Evolutionary conservation across 2,797 vertebrate genomes (phyloP), one percentile per base, ranked within the genome.

Genomic region (Discoglossus pictus): DNA sequence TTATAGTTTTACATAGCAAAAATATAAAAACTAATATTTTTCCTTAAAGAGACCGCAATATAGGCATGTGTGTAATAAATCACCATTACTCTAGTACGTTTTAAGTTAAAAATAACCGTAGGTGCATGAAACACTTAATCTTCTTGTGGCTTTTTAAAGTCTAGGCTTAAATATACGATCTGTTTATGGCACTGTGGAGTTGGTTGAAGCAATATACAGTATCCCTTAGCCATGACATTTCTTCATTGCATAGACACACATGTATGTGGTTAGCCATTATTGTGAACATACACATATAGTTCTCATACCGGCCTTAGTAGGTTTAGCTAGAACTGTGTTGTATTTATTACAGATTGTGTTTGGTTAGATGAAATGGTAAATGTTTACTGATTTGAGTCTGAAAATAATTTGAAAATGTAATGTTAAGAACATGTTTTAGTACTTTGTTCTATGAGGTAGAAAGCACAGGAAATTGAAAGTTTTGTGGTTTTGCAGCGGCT

Each of bases 401-500:
- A 64, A 65, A 71, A 71, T 65, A 64, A 71, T 71, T 71, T 44
- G 17, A 71, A 58, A 44, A 56, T 50, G 15, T 58, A 36, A 43
- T 65, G 61, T 71, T 34, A 61, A 34, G 60, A 58, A 65, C 68
- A 64, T 65, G 61, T 59, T 71, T 71, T 71, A 51, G 36, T 65
- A 36, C 68, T 71, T 71, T 71, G 61, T 58, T 70, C 68, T 64
- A 42, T 27, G 21, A 52, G 54, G 55, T 71, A 71, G 38, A 64
- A 71, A 65, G 61, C 53, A 71, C 68, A 71, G 68, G 68, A 71
- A 71, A 71, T 71, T 71, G 68, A 65, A 71, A 71, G 61, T 58
- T 44, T 59, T 71, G 68, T 71, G 68, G 68, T 58, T 71, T 59
- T 71, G 61, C 68, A 71, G 36, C 46, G 18, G 44, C 61, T 71